phyloP scores from a whole-genome alignment of 2,797 vertebrate species.

The Australoheros facetus region DNA sequence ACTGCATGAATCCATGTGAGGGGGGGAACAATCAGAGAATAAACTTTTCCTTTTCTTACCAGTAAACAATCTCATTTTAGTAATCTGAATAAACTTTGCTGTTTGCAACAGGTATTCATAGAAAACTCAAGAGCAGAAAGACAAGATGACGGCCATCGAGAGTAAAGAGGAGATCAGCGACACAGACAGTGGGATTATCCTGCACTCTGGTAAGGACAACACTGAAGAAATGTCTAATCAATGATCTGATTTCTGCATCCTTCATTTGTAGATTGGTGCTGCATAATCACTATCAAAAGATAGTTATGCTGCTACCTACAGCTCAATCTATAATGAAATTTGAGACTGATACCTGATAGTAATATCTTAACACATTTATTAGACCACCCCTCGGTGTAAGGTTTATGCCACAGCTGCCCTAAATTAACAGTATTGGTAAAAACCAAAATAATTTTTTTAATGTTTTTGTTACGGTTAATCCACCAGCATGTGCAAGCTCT shows the following conservation, averaged over 20 bases:
- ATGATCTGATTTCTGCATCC: not conserved
- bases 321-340: not conserved
- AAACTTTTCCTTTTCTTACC: not conserved
- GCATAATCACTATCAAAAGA: not conserved
- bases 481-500: no score
- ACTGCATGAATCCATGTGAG: slow-evolving; percentile 51
- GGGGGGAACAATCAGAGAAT: slow-evolving; percentile 15
- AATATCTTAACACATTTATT: not conserved
- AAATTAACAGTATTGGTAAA: not conserved
- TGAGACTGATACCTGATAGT: not conserved
- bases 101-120: slow-evolving; percentile 61
- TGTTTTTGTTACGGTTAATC: not conserved
- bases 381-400: fast-evolving
- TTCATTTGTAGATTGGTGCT: not conserved
- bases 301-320: not conserved
- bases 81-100: slow-evolving; percentile 24
- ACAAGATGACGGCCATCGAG: slow-evolving; percentile 79
- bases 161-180: slow-evolving; percentile 91
- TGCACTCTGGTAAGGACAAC: slow-evolving; percentile 85
- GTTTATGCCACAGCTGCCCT: fast-evolving
- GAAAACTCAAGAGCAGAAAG: slow-evolving; percentile 16
- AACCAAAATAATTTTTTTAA: no score
- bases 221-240: not conserved
- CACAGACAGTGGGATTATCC: slow-evolving; percentile 90
- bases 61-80: slow-evolving; percentile 13